Percentiles rank a stretch among this genome's conserved stretches.
Evolutionary conservation across 2,888 invertebrate species (phyloP).

Genomic region (Tetragnatha montana): DNA sequence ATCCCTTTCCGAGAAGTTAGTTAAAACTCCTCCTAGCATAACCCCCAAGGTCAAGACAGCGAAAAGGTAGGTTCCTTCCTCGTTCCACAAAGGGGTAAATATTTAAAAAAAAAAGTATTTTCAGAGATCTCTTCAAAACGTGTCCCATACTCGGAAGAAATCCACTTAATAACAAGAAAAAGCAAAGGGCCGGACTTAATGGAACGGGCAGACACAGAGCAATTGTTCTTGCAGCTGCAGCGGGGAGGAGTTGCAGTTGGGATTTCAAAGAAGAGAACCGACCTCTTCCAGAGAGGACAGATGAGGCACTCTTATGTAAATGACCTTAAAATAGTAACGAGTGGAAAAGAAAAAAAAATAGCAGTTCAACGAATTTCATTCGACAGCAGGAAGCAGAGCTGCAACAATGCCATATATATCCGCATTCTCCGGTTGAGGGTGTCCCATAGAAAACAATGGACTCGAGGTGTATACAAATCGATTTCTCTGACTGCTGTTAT

Average conservation of each 20-base stretch:
- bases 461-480: slow-evolving; percentile 15
- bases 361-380: slow-evolving; percentile 24
- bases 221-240: slow-evolving; percentile 30
- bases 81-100: not conserved
- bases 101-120: not conserved
- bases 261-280: slow-evolving; percentile 18
- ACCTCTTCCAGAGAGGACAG: slow-evolving; percentile 11
- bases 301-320: slow-evolving; percentile 30
- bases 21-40: not conserved
- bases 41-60: not conserved
- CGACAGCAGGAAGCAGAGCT: slow-evolving; percentile 15
- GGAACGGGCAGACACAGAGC: not conserved
- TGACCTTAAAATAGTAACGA: slow-evolving; percentile 27
- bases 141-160: slow-evolving; percentile 21
- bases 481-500: not conserved
- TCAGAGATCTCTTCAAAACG: not conserved
- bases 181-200: slow-evolving; percentile 30
- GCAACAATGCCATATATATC: slow-evolving; percentile 33
- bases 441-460: slow-evolving; percentile 36
- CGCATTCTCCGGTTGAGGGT: slow-evolving; percentile 40
- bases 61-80: slow-evolving; percentile 13
- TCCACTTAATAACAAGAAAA: slow-evolving; percentile 14
- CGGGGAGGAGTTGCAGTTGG: not conserved
- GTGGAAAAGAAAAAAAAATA: not conserved
- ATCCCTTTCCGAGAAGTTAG: not conserved